These are phyloP conservation scores for Plagodis pulveraria DNA, from an alignment of 2,888 invertebrate genomes.

Conservation along the genomic window DNA sequence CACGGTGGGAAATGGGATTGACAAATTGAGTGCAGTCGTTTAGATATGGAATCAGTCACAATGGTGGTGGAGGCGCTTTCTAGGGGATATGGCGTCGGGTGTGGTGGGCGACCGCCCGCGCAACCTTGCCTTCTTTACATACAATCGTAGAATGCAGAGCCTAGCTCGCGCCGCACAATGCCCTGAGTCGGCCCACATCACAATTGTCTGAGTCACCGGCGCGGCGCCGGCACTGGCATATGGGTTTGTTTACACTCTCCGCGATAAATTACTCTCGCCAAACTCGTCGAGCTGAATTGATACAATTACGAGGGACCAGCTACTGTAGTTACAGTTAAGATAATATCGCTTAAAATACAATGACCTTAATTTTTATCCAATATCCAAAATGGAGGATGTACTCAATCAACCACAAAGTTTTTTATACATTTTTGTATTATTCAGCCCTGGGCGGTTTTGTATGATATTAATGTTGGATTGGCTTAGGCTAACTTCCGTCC, in stretches of 20 bases:
- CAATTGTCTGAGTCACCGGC: constrained; percentile 77
- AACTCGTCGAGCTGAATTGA: constrained; percentile 47
- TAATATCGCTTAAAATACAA: constrained; percentile 32
- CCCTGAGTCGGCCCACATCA: constrained; percentile 73
- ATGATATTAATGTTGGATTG: too few species aligned
- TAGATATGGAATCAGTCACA: constrained; percentile 26
- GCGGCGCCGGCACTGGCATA: constrained; percentile 64
- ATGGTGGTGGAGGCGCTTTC: constrained; percentile 55
- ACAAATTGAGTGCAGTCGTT: constrained; percentile 25
- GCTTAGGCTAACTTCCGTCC: too few species aligned
- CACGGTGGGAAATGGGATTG: constrained; percentile 18
- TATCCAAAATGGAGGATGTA: too few species aligned
- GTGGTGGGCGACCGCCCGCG: constrained; percentile 72
- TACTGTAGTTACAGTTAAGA: constrained; percentile 34
- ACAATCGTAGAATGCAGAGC: constrained; percentile 71
- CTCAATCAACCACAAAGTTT: too few species aligned
- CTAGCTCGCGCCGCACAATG: constrained; percentile 50
- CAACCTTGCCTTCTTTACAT: constrained; percentile 80
- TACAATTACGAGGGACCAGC: constrained; percentile 42
- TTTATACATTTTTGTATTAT: too few species aligned
- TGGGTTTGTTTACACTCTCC: constrained; percentile 75
- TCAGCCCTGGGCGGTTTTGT: too few species aligned
- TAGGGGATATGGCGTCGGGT: constrained; percentile 53
- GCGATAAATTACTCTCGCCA: constrained; percentile 70
- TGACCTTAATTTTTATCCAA: constrained; percentile 8